Percentiles rank a stretch among this genome's conserved stretches.
Evolutionary conservation across 1,140 invertebrate species (phyloP).

Genomic region (Heliconius hewitsoni): DNA sequence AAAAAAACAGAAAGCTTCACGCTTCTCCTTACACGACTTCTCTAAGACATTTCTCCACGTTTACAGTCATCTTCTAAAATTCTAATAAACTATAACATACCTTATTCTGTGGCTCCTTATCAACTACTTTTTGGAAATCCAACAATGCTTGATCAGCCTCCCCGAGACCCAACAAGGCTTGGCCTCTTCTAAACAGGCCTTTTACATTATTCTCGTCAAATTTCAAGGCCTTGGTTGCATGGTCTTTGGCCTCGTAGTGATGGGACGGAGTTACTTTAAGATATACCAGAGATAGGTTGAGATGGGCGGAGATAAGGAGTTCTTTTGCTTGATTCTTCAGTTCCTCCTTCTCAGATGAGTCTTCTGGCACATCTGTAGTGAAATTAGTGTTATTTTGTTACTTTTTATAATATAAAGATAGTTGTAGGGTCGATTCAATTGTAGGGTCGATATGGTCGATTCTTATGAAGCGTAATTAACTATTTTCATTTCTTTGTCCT

Average conservation of each 20-base stretch:
- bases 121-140: slow-evolving; percentile 89
- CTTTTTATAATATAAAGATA: neutral
- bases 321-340: slow-evolving; percentile 80
- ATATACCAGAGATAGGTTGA: slow-evolving; percentile 93
- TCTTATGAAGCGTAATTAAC: too few species aligned
- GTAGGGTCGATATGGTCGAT: too few species aligned
- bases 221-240: slow-evolving; percentile 86
- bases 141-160: slow-evolving; percentile 90
- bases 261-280: slow-evolving; percentile 88
- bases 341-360: slow-evolving; percentile 57
- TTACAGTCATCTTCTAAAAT: too few species aligned
- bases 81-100: slow-evolving; percentile 42
- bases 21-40: too few species aligned
- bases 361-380: slow-evolving; percentile 42
- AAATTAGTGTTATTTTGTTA: neutral
- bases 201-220: slow-evolving; percentile 92
- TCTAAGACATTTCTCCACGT: too few species aligned
- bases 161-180: slow-evolving; percentile 88
- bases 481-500: too few species aligned
- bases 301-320: slow-evolving; percentile 87
- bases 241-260: slow-evolving; percentile 86
- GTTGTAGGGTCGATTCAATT: too few species aligned
- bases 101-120: slow-evolving; percentile 85
- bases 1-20: too few species aligned
- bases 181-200: slow-evolving; percentile 93